phyloP scores from a whole-genome alignment of 2,797 vertebrate genomes.

The Gymnopithys bicolor region DNA sequence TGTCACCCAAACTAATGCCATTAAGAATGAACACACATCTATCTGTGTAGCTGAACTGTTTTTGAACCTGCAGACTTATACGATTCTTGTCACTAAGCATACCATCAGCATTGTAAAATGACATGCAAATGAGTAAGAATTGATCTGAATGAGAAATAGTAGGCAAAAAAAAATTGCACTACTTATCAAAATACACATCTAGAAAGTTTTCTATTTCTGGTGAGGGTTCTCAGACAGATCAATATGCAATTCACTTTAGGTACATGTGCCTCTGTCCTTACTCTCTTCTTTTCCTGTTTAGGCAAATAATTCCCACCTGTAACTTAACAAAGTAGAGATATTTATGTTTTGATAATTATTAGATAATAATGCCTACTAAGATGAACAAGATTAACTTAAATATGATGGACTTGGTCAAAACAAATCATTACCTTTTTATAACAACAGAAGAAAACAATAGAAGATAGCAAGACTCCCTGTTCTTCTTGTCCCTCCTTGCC shows the following conservation, averaged over 20 bases:
- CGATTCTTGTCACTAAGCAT: conserved; percentile 10
- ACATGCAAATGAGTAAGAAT: conserved; percentile 5
- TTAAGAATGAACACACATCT: background rate
- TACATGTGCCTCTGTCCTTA: background rate
- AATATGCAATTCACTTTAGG: background rate
- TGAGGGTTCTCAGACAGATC: background rate
- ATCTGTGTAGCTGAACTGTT: background rate
- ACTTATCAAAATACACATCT: background rate
- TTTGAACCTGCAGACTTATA: background rate
- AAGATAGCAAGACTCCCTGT: background rate
- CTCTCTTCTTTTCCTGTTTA: background rate
- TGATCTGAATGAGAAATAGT: background rate
- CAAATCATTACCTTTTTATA: background rate
- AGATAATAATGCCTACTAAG: background rate
- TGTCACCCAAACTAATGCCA: conserved; percentile 7
- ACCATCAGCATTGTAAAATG: background rate
- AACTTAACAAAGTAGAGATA: background rate
- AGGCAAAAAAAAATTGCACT: background rate
- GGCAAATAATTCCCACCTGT: background rate
- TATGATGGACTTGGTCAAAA: background rate
- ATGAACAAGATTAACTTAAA: background rate
- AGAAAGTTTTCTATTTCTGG: background rate
- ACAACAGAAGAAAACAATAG: background rate
- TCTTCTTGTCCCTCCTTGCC: background rate
- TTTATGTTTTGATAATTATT: background rate